Base-by-base conservation (phyloP, 2,113 vertebrate genomes). In the Ceuthmochares aereus region DNA sequence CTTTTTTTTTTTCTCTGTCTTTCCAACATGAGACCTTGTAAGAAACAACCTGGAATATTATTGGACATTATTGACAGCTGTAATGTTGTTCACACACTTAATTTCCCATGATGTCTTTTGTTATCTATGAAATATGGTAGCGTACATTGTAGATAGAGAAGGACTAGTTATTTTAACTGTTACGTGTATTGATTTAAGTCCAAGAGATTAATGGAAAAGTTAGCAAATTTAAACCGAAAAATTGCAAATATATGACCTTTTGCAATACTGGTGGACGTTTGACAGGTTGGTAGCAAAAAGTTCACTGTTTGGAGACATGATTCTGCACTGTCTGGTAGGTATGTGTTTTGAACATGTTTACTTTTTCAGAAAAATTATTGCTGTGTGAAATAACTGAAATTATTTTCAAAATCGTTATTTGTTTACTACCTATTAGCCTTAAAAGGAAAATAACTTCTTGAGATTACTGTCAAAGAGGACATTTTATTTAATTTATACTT, bases 351-450 rank as follows among this genome's bases (percentile, higher is more conserved):
- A 56, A 84, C 84, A 74, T 5, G 0, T 0, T 55, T 55, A 49
- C 1, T 2, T 49, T 86, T 62, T 68, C 21, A 80, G 21, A 2
- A 66, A 40, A 69, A 52, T 43, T 74, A 42, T 60, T 60, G 12
- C 23, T 37, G 8, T 64, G 30, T 0, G 19, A 94, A 81, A 73
- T 45, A 58, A 56, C 56, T 69, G 2, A 23, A 60, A 43, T 26
- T 23, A 63, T n/a, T 52, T 62, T 29, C 8, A 2, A 12, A 62
- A 0, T 26, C 60, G 12, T 62, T 45, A 4, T 0, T 42, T 42
- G 78, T 49, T 70, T 52, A 27, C 3, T 83, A 29, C 42, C 30
- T 56, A 4, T 23, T 52, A 60, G 0, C 2, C 17, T 77, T 81
- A 69, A 52, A 91, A 81, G 3, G 10, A 84, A 66, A 90, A 5